These are phyloP conservation scores for Brenthis hecate DNA, from an alignment of 2,888 invertebrate genomes.

Conservation along the genomic window DNA sequence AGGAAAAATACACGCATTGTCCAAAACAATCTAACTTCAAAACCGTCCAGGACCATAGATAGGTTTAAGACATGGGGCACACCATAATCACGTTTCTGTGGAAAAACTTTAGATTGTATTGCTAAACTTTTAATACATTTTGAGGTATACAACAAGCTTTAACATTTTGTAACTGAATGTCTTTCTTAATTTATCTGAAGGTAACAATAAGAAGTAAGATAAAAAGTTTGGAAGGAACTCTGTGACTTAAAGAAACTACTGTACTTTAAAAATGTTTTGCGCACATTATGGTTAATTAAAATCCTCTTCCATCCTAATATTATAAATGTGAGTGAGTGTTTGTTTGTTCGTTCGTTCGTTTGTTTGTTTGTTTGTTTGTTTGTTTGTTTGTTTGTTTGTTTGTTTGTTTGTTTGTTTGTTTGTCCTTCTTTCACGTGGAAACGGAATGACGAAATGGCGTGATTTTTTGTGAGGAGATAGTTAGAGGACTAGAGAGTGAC, in stretches of 20 bases:
- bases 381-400: too few species aligned
- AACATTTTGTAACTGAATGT: conserved; percentile 5
- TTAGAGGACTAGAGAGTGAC: too few species aligned
- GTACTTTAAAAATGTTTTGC: not conserved
- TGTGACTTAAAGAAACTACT: conserved; percentile 6
- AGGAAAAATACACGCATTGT: conserved; percentile 43
- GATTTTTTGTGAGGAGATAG: too few species aligned
- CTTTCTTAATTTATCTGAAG: conserved; percentile 17
- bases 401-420: too few species aligned
- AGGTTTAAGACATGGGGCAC: not conserved
- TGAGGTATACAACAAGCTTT: conserved; percentile 12
- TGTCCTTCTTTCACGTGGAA: too few species aligned
- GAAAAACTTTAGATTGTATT: conserved; percentile 13
- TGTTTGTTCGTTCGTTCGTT: too few species aligned
- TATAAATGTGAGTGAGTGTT: too few species aligned
- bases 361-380: too few species aligned
- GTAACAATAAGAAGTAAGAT: conserved; percentile 7
- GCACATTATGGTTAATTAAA: too few species aligned
- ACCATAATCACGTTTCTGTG: conserved; percentile 17
- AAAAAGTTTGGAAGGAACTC: conserved; percentile 9
- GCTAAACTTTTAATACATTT: conserved; percentile 15
- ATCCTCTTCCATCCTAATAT: too few species aligned
- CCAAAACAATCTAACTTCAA: conserved; percentile 4
- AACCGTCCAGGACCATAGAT: not conserved
- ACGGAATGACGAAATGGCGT: too few species aligned